Conservation (phyloP, 2,888 invertebrate species). For the Linyphia triangularis region DNA sequence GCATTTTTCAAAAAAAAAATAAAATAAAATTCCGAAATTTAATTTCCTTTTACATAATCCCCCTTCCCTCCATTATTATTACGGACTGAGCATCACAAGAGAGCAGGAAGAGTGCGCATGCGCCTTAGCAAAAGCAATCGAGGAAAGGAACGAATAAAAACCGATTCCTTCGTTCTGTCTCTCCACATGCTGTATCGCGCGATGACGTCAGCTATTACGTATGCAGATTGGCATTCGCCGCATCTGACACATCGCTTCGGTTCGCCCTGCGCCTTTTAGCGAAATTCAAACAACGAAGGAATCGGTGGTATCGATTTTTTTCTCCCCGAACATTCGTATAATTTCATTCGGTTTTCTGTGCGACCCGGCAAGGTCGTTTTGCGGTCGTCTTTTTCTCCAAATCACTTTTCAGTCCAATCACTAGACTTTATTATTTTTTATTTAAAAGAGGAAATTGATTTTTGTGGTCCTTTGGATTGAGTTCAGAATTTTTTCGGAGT, state of each 20-base stretch:
- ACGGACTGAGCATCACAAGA: conserved; percentile 44
- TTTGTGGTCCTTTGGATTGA: too few species aligned
- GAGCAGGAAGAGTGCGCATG: conserved; percentile 46
- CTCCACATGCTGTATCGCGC: conserved; percentile 24
- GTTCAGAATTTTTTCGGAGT: too few species aligned
- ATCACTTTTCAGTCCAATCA: conserved; percentile 58
- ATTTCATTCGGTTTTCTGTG: conserved; percentile 44
- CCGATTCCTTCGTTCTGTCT: conserved; percentile 18
- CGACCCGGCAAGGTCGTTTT: conserved; percentile 67
- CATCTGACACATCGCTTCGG: conserved; percentile 70
- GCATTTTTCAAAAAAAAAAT: not conserved
- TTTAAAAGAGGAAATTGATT: too few species aligned
- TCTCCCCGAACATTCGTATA: conserved; percentile 66
- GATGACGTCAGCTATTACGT: conserved; percentile 73
- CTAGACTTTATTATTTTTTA: conserved; percentile 62
- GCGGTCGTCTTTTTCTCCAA: conserved; percentile 65
- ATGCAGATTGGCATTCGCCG: conserved; percentile 74
- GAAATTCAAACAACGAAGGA: conserved; percentile 73
- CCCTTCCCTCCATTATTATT: conserved; percentile 4
- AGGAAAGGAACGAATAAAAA: conserved; percentile 67
- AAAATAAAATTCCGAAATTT: conserved; percentile 24
- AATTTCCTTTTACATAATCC: conserved; percentile 48
- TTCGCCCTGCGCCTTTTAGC: conserved; percentile 58
- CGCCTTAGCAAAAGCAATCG: conserved; percentile 54
- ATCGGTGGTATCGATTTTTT: conserved; percentile 72